Conservation (phyloP, 2,797 vertebrate species). For the Balearica regulorum region DNA sequence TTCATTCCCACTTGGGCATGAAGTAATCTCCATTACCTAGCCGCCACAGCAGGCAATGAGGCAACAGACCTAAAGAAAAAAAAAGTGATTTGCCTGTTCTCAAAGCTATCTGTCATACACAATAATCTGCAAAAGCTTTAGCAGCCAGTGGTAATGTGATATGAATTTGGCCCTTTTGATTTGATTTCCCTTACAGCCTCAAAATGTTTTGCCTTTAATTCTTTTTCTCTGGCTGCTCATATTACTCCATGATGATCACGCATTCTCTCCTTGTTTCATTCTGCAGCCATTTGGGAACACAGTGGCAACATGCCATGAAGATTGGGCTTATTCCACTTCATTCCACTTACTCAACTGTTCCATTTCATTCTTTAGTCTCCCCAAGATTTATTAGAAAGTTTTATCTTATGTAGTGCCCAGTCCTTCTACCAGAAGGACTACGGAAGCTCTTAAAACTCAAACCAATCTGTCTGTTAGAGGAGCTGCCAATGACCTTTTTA, state of each 20-base stretch:
- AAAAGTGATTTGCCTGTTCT: not conserved
- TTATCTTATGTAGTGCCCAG: not conserved
- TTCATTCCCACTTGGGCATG: not conserved
- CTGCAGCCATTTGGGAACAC: not conserved
- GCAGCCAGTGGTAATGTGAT: not conserved
- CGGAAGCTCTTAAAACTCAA: not conserved
- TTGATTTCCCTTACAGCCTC: not conserved
- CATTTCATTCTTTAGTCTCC: not conserved
- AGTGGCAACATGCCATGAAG: not conserved
- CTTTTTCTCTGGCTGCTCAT: not conserved
- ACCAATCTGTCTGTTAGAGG: not conserved
- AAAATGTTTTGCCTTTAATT: not conserved
- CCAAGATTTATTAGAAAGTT: slow-evolving; percentile 33
- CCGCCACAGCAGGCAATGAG: not conserved
- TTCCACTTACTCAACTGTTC: not conserved
- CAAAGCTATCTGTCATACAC: not conserved
- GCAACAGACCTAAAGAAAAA: not conserved
- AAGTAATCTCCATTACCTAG: not conserved
- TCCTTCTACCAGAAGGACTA: not conserved
- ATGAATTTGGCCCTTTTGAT: not conserved
- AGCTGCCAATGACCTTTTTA: not conserved
- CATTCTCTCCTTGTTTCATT: not conserved
- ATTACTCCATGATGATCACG: not conserved
- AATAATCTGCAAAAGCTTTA: not conserved
- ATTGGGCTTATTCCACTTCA: not conserved